Conservation (phyloP, 2,797 vertebrate species). For the Anguilla anguilla region DNA sequence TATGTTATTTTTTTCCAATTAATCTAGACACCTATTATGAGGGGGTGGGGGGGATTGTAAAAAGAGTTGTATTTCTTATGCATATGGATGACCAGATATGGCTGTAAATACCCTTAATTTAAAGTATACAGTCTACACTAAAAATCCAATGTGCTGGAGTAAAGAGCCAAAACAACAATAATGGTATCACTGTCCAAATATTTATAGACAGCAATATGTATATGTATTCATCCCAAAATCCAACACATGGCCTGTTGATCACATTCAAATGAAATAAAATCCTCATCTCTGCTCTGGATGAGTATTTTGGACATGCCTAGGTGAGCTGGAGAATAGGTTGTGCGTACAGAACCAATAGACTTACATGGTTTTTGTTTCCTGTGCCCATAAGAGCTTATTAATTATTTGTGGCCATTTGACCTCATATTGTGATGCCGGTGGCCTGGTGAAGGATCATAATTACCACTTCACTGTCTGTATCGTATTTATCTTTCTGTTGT, state of each 20-base stretch:
- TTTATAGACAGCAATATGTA: not conserved
- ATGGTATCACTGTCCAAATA: no score
- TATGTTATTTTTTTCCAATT: no score
- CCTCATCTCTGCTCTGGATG: not conserved
- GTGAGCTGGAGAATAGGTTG: not conserved
- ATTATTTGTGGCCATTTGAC: slow-evolving; percentile 98
- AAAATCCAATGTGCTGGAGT: no score
- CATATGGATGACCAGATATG: no score
- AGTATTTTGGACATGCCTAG: not conserved
- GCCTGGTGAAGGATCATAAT: slow-evolving; percentile 96
- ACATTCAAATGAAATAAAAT: not conserved
- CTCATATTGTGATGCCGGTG: slow-evolving; percentile 92
- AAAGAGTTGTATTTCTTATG: no score
- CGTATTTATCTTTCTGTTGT: slow-evolving; percentile 89
- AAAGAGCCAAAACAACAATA: no score
- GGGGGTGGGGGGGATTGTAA: no score
- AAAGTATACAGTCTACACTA: no score
- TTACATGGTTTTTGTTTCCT: slow-evolving; percentile 59
- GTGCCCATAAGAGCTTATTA: slow-evolving; percentile 87
- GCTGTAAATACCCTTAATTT: no score
- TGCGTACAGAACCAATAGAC: slow-evolving; percentile 61
- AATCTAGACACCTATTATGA: no score
- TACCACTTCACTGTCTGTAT: slow-evolving; percentile 92
- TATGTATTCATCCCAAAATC: not conserved
- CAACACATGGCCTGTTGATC: not conserved